phyloP scores from a whole-genome alignment of 2,113 vertebrate species.

The Acrocephalus kingi region DNA sequence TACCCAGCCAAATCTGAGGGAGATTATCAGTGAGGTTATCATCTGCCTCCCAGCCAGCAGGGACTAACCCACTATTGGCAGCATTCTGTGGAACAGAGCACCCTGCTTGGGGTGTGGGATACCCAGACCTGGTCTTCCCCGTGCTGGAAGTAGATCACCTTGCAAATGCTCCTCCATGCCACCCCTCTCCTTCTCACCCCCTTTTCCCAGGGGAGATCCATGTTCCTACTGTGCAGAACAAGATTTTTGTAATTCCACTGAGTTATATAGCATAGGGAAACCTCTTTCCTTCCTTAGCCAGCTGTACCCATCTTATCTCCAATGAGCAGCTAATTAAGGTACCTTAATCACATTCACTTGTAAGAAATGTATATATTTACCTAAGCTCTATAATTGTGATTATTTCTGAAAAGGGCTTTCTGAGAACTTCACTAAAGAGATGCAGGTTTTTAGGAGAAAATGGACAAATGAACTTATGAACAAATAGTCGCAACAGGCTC shows the following conservation, averaged over 20 bases:
- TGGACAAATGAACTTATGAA: background rate
- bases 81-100: background rate
- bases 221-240: background rate
- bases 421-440: background rate
- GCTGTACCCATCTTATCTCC: background rate
- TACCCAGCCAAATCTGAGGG: background rate
- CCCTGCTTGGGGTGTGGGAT: background rate
- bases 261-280: background rate
- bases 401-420: background rate
- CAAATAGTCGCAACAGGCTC: background rate
- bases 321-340: background rate
- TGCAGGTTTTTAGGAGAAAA: background rate
- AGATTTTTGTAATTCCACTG: background rate
- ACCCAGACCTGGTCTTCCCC: background rate
- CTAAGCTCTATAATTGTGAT: background rate
- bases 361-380: background rate
- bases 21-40: background rate
- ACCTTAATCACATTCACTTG: background rate
- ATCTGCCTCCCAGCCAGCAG: background rate
- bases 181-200: background rate
- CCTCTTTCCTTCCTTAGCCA: background rate
- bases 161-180: background rate
- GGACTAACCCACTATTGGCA: background rate
- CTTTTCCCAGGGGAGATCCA: background rate
- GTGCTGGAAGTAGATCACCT: background rate